A percentile compares a stretch with the other conserved stretches of the same genome.
phyloP scores from a whole-genome alignment of 1,140 invertebrate genomes.

The Schmidtea mediterranea region DNA sequence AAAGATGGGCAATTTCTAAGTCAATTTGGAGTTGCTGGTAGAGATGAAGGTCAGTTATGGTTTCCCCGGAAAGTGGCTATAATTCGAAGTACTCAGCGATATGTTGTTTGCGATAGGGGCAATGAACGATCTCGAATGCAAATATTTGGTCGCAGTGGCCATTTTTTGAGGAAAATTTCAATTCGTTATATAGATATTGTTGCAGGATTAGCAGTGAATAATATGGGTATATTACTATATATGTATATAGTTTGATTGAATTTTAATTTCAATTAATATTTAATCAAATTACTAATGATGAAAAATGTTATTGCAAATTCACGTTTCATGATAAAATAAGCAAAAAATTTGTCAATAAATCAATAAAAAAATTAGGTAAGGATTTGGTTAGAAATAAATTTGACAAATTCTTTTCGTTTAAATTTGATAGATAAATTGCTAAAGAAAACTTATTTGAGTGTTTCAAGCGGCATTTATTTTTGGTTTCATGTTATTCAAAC shows the following conservation, averaged over 20 bases:
- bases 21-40: slow-evolving; percentile 10
- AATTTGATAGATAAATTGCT: too few relatives aligned
- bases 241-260: neutral
- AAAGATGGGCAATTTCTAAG: slow-evolving; percentile 1
- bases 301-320: too few relatives aligned
- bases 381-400: too few relatives aligned
- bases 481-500: too few relatives aligned
- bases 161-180: slow-evolving; percentile 60
- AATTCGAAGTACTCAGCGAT: slow-evolving; percentile 37
- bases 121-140: slow-evolving; percentile 84
- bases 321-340: too few relatives aligned
- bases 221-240: slow-evolving; percentile 17
- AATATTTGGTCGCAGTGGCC: slow-evolving; percentile 40
- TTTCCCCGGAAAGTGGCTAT: slow-evolving; percentile 81
- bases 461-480: too few relatives aligned
- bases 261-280: too few relatives aligned
- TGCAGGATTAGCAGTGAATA: slow-evolving; percentile 70
- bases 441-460: too few relatives aligned
- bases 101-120: slow-evolving; percentile 78
- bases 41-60: slow-evolving; percentile 74
- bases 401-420: too few relatives aligned
- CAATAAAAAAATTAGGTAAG: too few relatives aligned
- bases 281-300: too few relatives aligned
- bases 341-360: too few relatives aligned
- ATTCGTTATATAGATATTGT: slow-evolving; percentile 82